Evolutionary conservation across 2,797 vertebrate species (phyloP).

Genomic region (Xiphorhynchus erythropygius): DNA sequence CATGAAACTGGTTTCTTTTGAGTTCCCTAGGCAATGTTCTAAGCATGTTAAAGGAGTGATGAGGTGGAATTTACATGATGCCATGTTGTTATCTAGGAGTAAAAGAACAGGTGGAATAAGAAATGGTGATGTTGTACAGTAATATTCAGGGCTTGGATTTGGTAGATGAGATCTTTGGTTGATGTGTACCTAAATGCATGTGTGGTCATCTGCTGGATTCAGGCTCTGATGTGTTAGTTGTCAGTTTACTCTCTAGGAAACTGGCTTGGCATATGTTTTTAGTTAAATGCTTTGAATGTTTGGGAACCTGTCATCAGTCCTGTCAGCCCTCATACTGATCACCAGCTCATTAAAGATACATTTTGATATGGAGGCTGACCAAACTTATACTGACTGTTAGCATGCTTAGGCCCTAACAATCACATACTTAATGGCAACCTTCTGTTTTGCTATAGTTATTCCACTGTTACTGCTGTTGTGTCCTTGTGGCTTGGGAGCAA

Average conservation of each 20-base stretch:
- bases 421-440: not conserved
- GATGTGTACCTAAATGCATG: not conserved
- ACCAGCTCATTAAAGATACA: not conserved
- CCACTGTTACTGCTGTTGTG: slow-evolving; percentile 86
- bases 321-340: not conserved
- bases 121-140: not conserved
- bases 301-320: not conserved
- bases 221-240: not conserved
- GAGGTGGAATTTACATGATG: not conserved
- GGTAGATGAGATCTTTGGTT: not conserved
- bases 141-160: not conserved
- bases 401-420: not conserved
- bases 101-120: not conserved
- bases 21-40: not conserved
- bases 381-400: not conserved
- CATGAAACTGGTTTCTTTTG: not conserved
- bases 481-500: slow-evolving; percentile 75
- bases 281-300: not conserved
- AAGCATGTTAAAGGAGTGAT: not conserved
- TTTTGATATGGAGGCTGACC: not conserved
- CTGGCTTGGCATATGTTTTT: not conserved
- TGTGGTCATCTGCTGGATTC: not conserved
- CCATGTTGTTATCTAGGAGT: not conserved
- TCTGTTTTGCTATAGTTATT: slow-evolving; percentile 78
- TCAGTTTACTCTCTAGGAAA: not conserved